phyloP scores from a whole-genome alignment of 2,797 vertebrate species.

The Enteromius viviparus region DNA sequence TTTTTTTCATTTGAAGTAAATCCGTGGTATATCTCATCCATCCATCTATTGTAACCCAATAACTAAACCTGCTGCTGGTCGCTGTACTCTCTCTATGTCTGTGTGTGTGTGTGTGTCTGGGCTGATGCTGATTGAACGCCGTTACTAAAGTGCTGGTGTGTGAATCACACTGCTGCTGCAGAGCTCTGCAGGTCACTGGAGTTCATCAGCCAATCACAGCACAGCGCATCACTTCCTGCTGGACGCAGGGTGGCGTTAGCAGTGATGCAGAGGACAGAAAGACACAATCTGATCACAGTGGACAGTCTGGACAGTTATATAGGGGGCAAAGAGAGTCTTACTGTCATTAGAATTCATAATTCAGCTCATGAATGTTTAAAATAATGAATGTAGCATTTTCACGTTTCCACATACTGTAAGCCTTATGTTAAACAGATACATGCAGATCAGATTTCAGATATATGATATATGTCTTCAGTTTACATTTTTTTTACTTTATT shows the following conservation, averaged over 20 bases:
- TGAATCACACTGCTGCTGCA: constrained; percentile 62
- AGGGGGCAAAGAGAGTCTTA: background rate
- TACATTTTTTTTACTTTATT: constrained; percentile 1
- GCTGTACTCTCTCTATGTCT: background rate
- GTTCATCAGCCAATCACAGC: constrained; percentile 62
- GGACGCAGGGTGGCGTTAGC: constrained; percentile 47
- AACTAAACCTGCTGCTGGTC: background rate
- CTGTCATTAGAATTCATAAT: background rate
- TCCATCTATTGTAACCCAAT: background rate
- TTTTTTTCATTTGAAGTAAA: no score
- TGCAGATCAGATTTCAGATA: background rate
- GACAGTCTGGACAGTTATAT: background rate
- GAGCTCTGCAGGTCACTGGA: constrained; percentile 63
- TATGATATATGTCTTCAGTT: background rate
- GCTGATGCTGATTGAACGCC: constrained; percentile 63
- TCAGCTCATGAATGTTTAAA: background rate
- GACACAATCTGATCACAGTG: constrained; percentile 2
- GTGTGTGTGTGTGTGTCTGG: background rate
- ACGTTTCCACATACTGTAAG: background rate
- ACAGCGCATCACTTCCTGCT: constrained; percentile 52
- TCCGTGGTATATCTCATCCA: background rate
- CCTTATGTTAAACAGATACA: background rate
- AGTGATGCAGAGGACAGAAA: constrained; percentile 41
- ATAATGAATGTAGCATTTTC: background rate
- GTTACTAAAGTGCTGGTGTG: constrained; percentile 69